These are phyloP conservation scores for Oscheius myriophilus DNA, from an alignment of 2,888 invertebrate genomes.

Conservation along the genomic window DNA sequence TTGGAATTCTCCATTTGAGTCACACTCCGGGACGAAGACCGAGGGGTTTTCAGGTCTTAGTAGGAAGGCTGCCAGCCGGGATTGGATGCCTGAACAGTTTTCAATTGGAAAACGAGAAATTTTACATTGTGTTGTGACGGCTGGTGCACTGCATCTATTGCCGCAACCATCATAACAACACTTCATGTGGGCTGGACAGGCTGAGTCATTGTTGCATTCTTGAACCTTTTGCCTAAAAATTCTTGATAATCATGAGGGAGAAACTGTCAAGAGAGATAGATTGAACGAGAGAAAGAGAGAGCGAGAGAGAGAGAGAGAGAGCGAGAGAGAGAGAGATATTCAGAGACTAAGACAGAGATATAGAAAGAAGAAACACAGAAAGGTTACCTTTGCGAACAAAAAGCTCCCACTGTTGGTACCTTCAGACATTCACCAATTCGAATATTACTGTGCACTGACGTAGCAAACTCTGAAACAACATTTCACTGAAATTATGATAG, in stretches of 20 bases:
- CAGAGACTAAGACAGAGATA: background rate
- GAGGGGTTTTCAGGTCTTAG: conserved; percentile 22
- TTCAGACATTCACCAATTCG: conserved; percentile 43
- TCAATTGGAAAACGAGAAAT: background rate
- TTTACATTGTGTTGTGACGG: conserved; percentile 40
- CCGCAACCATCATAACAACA: conserved; percentile 67
- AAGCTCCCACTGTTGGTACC: conserved; percentile 42
- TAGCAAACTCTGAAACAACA: conserved; percentile 31
- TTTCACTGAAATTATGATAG: background rate
- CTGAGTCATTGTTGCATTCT: conserved; percentile 53
- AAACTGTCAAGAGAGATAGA: background rate
- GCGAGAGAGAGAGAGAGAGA: too few species aligned
- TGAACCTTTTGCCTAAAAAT: background rate
- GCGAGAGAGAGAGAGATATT: too few species aligned
- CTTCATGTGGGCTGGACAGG: conserved; percentile 60
- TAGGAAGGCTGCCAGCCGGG: conserved; percentile 5
- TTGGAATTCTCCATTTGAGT: conserved; percentile 51
- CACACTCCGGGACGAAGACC: conserved; percentile 53
- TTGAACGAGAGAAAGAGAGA: background rate
- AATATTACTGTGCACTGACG: conserved; percentile 1
- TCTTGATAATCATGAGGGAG: too few species aligned
- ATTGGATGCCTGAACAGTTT: conserved; percentile 22
- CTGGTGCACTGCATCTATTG: conserved; percentile 52
- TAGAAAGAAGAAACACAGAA: background rate
- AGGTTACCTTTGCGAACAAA: conserved; percentile 38